Percentiles rank a stretch among this genome's conserved stretches.
Conservation (phyloP, 2,888 invertebrate species). For the Linyphia triangularis region DNA sequence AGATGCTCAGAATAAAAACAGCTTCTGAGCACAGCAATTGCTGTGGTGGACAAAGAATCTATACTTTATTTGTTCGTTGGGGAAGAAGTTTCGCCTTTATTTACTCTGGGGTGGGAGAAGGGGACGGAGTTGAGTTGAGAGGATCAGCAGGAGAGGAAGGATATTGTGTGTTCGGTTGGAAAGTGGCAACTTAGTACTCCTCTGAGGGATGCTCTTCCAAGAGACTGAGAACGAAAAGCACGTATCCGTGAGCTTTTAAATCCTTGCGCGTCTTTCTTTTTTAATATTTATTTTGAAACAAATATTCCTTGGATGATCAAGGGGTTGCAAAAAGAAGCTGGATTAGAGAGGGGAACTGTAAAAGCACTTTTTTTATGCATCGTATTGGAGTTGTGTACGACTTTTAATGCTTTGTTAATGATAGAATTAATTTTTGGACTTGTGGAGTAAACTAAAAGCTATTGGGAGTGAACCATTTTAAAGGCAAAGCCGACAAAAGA, state of each 20-base stretch:
- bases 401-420: too few species aligned
- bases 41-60: constrained; percentile 64
- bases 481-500: too few species aligned
- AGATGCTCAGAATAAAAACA: constrained; percentile 47
- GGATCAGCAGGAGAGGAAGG: constrained; percentile 42
- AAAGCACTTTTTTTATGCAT: neutral
- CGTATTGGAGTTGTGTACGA: neutral
- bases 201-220: constrained; percentile 30
- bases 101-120: constrained; percentile 26
- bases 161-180: constrained; percentile 71
- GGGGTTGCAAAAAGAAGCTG: neutral
- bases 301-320: constrained; percentile 7
- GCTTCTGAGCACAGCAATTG: neutral
- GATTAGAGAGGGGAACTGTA: neutral
- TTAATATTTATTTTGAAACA: neutral
- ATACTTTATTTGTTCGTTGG: constrained; percentile 64
- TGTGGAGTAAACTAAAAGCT: too few species aligned
- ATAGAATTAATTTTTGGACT: too few species aligned
- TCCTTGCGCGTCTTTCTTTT: neutral
- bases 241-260: constrained; percentile 16
- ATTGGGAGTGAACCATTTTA: too few species aligned
- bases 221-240: neutral
- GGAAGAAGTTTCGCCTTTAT: constrained; percentile 66
- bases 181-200: constrained; percentile 68
- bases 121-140: constrained; percentile 4